Evolutionary conservation across 2,888 invertebrate genomes (phyloP), one percentile per base, ranked within the genome.

Genomic region (Horisme vitalbata): DNA sequence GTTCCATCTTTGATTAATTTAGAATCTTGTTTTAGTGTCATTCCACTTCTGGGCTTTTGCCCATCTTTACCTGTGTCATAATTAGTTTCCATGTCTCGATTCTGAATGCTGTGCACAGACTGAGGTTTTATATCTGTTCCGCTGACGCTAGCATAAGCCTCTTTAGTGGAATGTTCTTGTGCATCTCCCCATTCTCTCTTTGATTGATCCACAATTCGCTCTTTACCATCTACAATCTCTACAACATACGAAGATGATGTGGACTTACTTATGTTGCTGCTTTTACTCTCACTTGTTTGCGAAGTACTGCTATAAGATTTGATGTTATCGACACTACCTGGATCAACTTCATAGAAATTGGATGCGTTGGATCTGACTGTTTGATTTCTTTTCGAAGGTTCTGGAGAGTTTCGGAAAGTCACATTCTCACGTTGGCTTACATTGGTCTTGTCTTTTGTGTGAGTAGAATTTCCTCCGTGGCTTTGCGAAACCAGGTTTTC

Each of bases 211-310:
- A 93, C 77, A 27, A 93, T 87, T 24, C 91, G 80, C 75, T 93
- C 93, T 68, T 92, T 92, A 1, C 93, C 93, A 63, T 93, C 92
- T 12, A 93, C 91, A 54, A 92, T 91, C 79, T 94, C 93, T 32
- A 93, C 91, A 18, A 92, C 91, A 63, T 93, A 93, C 9, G 93
- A 93, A 10, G 92, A 91, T 1, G 93, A 92, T 23, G 93, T 91
- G 20, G 92, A 92, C 69, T 93, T 92, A 34, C 89, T 84, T 3
- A 89, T 79, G 45, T 89, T 91, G 48, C 91, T 90, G 57, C 86
- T 90, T 66, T 89, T 89, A 60, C 90, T 80, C 61, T 92, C 90
- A 52, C 85, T 91, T 13, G 83, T 71, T 51, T 86, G 79, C 44
- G 72, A 90, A 36, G 76, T 90, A 67, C 70, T 85, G 31, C 66